These are phyloP conservation scores for Psittacula derbiana DNA, from an alignment of 2,797 vertebrate species.

Conservation along the genomic window DNA sequence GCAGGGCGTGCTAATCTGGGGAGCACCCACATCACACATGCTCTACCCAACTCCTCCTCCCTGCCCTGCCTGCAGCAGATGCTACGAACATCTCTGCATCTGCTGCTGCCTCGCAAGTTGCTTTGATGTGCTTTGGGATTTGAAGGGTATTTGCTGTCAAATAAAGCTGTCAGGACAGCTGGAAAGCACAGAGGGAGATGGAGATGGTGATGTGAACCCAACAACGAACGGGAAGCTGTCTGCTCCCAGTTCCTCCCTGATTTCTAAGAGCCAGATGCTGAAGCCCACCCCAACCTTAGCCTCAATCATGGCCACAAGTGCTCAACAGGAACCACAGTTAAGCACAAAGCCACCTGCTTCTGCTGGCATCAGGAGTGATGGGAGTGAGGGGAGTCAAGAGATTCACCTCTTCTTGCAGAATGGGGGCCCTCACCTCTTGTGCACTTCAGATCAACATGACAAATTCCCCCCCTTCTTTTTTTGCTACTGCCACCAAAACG, in stretches of 20 bases:
- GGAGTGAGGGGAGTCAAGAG: background rate
- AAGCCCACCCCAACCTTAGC: background rate
- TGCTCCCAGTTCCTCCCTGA: background rate
- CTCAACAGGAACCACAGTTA: background rate
- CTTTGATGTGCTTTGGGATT: background rate
- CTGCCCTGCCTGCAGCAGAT: background rate
- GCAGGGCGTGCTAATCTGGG: background rate
- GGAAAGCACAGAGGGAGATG: background rate
- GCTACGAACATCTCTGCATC: background rate
- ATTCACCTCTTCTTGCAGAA: background rate
- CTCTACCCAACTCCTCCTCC: background rate
- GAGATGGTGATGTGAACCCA: background rate
- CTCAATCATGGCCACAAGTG: background rate
- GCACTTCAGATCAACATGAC: accelerated
- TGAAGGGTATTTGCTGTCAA: background rate
- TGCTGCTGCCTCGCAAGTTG: background rate
- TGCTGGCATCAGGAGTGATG: background rate
- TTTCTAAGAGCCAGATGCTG: background rate
- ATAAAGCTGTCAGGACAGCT: background rate
- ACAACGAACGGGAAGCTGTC: accelerated
- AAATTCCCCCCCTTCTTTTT: background rate
- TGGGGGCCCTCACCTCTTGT: accelerated
- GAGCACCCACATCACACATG: background rate
- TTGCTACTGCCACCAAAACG: background rate
- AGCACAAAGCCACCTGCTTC: background rate